These are phyloP conservation scores for Xylota segnis DNA, from an alignment of 2,888 invertebrate species.

Conservation along the genomic window DNA sequence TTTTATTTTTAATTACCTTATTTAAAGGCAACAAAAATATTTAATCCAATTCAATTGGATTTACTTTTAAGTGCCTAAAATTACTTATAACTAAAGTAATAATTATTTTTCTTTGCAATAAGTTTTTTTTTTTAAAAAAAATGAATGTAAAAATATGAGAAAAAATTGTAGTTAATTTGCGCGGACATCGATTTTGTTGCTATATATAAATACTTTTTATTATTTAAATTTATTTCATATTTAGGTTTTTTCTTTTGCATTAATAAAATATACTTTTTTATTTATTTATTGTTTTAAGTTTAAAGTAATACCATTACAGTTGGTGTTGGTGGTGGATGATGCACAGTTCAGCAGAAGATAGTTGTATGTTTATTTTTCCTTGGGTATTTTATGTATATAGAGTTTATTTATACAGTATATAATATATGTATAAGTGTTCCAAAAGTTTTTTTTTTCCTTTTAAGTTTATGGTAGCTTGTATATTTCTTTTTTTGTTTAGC, in stretches of 20 bases:
- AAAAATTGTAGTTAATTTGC: conserved; percentile 34
- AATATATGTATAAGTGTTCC: conserved; percentile 69
- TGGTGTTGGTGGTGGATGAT: conserved; percentile 70
- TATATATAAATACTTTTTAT: conserved; percentile 60
- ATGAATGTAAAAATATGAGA: conserved; percentile 12
- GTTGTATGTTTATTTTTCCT: conserved; percentile 48
- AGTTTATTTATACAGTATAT: conserved; percentile 64
- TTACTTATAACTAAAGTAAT: conserved; percentile 32
- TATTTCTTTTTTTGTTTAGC: conserved; percentile 52
- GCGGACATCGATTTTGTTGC: conserved; percentile 71
- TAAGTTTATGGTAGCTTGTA: conserved; percentile 41
- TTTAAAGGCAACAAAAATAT: conserved; percentile 49
- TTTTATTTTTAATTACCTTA: conserved; percentile 26
- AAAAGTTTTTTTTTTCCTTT: conserved; percentile 56
- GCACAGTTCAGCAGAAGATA: conserved; percentile 75
- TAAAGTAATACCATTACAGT: conserved; percentile 63
- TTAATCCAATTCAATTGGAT: conserved; percentile 42
- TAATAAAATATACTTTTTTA: conserved; percentile 70
- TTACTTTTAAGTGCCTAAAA: conserved; percentile 14
- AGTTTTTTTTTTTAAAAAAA: not conserved
- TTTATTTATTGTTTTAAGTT: conserved; percentile 54
- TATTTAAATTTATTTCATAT: conserved; percentile 44
- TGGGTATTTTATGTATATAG: conserved; percentile 60
- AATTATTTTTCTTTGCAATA: not conserved
- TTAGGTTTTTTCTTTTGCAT: conserved; percentile 50